Base-by-base conservation (phyloP, 2,888 invertebrate species). In the Phalera bucephala region DNA sequence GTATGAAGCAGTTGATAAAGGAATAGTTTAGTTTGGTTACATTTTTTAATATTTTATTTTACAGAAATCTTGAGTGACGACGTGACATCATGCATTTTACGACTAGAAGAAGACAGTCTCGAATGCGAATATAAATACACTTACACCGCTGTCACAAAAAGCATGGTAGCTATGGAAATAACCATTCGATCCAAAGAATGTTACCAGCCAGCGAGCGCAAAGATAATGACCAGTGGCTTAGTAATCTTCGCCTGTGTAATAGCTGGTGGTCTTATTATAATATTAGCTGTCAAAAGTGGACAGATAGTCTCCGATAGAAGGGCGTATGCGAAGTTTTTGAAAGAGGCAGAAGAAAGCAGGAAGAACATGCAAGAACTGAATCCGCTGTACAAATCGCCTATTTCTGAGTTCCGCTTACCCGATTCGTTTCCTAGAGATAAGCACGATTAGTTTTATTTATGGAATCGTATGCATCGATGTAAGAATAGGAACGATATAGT, bases 301-400 rank as follows among this genome's bases (percentile, higher is more conserved):
- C 78, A 91, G 13, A 71, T 86, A 0, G 61, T 81, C 0, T 87
- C 89, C 0, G 92, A 92, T 50, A 86, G 88, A 15, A 65, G 87
- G 13, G 92, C 92, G 0, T 92, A 88, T 47, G 91, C 90, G 0
- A 86, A 80, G 36, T 92, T 92, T 42, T 52, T 76, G 3, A 69
- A 82, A 20, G 87, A 90, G 53, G 85, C 89, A 0, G 65, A 83
- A 36, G 80, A 79, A 33, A 85, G 86, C 30, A 73, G 78, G 33
- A 69, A 79, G 26, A 58, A 80, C 26, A 76, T 80, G 72, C 81
- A 82, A 36, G 77, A 84, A 31, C 53, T 90, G 40, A 93, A 93
- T 65, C 94, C 94, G 0, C 59, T 94, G 40, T 94, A 93, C 51
- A 91, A 86, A 48, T 91, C 92, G n/a, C 92, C 93, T 1, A 85